Base-by-base conservation (phyloP, 2,797 vertebrate species). In the Paguma larvata region DNA sequence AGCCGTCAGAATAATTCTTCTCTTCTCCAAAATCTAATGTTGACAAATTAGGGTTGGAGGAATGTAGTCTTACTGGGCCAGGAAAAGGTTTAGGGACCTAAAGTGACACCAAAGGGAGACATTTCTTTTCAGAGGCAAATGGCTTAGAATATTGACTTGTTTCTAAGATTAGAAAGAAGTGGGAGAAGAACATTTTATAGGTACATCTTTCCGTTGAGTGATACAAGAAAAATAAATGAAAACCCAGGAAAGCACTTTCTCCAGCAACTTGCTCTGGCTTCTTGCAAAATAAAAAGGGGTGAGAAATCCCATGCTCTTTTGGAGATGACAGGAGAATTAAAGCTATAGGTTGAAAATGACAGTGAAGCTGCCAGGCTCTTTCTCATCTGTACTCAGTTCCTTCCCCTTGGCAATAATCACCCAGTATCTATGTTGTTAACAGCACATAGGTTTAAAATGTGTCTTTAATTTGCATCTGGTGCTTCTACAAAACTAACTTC, bases 31-130 rank as follows among this genome's bases (percentile, higher is more conserved):
- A 99, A 88, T 99, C 99, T 91, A 99, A 99, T 2, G 99, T 99
- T 97, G 99, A 99, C 96, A 99, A 99, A 98, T 99, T 99, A 34
- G 99, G 99, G 98, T 99, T 99, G 85, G 99, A 99, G 90, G 99
- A 99, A 48, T 99, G 99, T 19, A 99, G 99, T 97, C 99, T 99
- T 95, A 99, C 48, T 0, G 99, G 99, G 63, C 99, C 99, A 75
- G 99, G 98, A 95, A 99, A 99, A 94, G 99, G 98, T 96, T 98
- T 98, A 88, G 99, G 99, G 95, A 99, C 99, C 99, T 99, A 89
- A 67, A 44, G 97, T 41, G 72, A 97, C 34, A 98, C 27, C 18
- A 91, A 94, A 93, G 78, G 62, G 6, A 92, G 25, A 97, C 53
- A 93, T 30, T 96, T 77, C 51, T 41, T 65, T 83, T 92, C 27